Conservation (phyloP, 1,140 invertebrate species). For the Helicoverpa armigera region DNA sequence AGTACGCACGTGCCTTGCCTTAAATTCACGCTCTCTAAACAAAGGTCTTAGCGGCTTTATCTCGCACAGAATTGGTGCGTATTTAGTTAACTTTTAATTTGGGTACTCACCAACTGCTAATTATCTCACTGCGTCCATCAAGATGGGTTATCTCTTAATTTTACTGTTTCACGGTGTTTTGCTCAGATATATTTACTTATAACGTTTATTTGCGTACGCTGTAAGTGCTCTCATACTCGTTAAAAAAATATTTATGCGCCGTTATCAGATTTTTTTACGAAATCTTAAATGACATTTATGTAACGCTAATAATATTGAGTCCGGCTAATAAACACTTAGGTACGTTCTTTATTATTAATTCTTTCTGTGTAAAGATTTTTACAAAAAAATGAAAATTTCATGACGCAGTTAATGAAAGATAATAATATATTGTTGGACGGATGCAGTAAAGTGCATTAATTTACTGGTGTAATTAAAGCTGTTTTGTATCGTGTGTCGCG, state of each 20-base stretch:
- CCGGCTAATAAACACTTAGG: not conserved
- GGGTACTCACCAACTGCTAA: not conserved
- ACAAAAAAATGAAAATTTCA: constrained; percentile 4
- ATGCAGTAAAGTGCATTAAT: constrained; percentile 28
- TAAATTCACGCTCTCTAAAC: constrained; percentile 41
- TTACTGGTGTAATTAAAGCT: constrained; percentile 42
- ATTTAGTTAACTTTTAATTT: constrained; percentile 39
- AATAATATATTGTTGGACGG: constrained; percentile 4
- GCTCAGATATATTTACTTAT: not conserved
- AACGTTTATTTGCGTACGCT: not conserved
- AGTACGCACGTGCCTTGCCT: constrained; percentile 24
- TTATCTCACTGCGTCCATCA: constrained; percentile 33
- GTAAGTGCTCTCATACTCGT: not conserved
- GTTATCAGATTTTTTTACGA: constrained; percentile 4
- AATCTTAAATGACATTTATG: not conserved
- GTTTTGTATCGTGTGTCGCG: constrained; percentile 25
- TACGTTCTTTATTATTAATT: not conserved
- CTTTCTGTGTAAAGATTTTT: not conserved
- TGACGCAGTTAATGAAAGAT: constrained; percentile 15
- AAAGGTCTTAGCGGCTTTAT: constrained; percentile 32
- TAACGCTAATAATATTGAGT: constrained; percentile 8
- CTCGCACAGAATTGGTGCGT: not conserved
- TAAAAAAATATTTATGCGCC: not conserved
- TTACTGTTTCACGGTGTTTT: constrained; percentile 19
- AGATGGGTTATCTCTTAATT: constrained; percentile 41